Percentiles rank a stretch among this genome's conserved stretches.
These are phyloP conservation scores for Drosophila anomelani DNA, from an alignment of 2,888 invertebrate species.

Conservation along the genomic window DNA sequence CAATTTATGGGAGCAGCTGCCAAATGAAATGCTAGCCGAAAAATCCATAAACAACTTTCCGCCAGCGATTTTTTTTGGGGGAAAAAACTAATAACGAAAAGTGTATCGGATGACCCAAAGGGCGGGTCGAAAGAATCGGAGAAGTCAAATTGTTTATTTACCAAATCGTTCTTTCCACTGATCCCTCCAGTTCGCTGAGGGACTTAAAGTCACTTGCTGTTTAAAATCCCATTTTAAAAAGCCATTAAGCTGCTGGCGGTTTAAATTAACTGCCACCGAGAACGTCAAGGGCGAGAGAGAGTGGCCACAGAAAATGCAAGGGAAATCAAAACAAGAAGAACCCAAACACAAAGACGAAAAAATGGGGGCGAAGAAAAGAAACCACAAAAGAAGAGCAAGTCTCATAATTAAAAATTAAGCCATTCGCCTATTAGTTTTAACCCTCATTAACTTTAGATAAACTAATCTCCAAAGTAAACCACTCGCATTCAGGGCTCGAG, in stretches of 20 bases:
- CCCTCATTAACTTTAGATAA: slow-evolving; percentile 81
- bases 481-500: slow-evolving; percentile 67
- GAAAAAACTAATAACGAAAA: slow-evolving; percentile 37
- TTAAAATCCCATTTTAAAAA: slow-evolving; percentile 58
- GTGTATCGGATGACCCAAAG: slow-evolving; percentile 33
- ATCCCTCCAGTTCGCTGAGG: background rate
- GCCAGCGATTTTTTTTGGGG: background rate
- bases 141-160: slow-evolving; percentile 11
- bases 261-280: slow-evolving; percentile 67
- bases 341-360: slow-evolving; percentile 29
- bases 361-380: slow-evolving; percentile 28
- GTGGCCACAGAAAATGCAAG: slow-evolving; percentile 51
- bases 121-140: background rate
- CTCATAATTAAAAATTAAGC: slow-evolving; percentile 81
- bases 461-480: slow-evolving; percentile 81
- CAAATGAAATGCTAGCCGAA: slow-evolving; percentile 46
- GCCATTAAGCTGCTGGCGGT: slow-evolving; percentile 61
- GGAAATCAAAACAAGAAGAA: slow-evolving; percentile 49
- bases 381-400: slow-evolving; percentile 65
- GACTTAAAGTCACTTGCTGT: slow-evolving; percentile 28
- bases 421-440: slow-evolving; percentile 81
- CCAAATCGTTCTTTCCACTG: slow-evolving; percentile 2
- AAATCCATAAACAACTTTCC: slow-evolving; percentile 32
- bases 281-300: slow-evolving; percentile 49
- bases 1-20: slow-evolving; percentile 56